Evolutionary conservation across 2,888 invertebrate genomes (phyloP), one percentile per base, ranked within the genome.

Genomic region (Archips crataeganus): DNA sequence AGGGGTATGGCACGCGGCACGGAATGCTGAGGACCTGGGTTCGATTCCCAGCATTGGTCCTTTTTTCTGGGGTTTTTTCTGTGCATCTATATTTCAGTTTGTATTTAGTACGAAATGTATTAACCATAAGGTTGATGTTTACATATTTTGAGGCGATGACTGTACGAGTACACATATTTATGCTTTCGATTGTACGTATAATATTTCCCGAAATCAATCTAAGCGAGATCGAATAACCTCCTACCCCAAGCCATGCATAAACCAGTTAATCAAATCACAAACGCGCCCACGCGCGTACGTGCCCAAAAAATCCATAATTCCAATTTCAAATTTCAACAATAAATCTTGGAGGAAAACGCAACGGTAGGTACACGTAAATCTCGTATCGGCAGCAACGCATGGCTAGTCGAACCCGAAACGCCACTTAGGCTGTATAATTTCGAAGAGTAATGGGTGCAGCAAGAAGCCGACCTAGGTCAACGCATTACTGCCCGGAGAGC

Each of bases 351-450:
- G 77, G 79, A 82, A 62, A 72, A 68, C 57, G 72, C 67, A 71
- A 63, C 57, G 71, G 63, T 63, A 66, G 71, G 63, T 63, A 66
- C 72, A 72, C 57, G 75, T 75, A 75, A 75, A 75, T 73, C 72
- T 72, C 51, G 65, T 62, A 75, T 70, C 57, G 70, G 79, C 63
- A 67, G 79, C 61, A 74, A 76, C 83, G 82, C 82, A 80, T 81
- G 90, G 89, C 85, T 89, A 90, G 84, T 77, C 80, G 79, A 87
- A 92, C 90, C 87, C 88, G 92, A 91, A 92, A 90, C 88, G 89
- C 90, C 92, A 93, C 93, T 93, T 92, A 93, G 90, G 84, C 84
- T 84, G 92, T 90, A 93, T 92, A 92, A 92, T 93, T 93, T 90
- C 91, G 91, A 92, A 93, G 93, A 94, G 88, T 90, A 90, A 91